Evolutionary conservation across 1,140 invertebrate species (phyloP).

Genomic region (Procambarus virginalis): DNA sequence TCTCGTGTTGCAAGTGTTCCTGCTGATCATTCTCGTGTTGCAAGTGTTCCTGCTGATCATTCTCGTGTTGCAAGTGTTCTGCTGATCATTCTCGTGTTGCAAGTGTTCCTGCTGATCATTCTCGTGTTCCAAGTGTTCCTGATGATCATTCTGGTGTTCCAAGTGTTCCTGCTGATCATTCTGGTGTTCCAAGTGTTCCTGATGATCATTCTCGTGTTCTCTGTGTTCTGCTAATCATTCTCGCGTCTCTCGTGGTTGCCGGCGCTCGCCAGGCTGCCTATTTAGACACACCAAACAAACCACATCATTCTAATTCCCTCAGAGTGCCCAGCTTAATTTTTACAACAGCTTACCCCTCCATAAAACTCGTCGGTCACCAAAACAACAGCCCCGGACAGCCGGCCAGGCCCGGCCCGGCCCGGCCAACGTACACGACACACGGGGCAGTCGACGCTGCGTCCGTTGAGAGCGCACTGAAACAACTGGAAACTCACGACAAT

Average conservation of each 20-base stretch:
- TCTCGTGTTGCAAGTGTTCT: background rate
- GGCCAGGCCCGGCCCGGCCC: background rate
- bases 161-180: background rate
- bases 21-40: too few species aligned
- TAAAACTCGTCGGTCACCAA: background rate
- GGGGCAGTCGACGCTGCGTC: too few species aligned
- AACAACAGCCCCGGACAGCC: background rate
- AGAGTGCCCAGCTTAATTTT: slow-evolving; percentile 17
- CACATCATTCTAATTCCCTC: background rate
- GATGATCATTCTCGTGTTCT: background rate
- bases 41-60: background rate
- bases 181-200: background rate
- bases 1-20: background rate
- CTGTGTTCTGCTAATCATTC: background rate
- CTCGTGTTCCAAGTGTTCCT: background rate
- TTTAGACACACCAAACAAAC: background rate
- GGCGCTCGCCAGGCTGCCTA: background rate
- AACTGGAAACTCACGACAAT: too few species aligned
- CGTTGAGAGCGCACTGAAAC: too few species aligned
- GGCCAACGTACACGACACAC: background rate
- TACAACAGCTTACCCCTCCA: slow-evolving; percentile 20
- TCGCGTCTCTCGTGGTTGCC: background rate
- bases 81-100: too few species aligned
- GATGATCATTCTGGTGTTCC: background rate
- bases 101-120: background rate